Base-by-base conservation (phyloP, 2,113 vertebrate species). In the Thunnus thynnus region DNA sequence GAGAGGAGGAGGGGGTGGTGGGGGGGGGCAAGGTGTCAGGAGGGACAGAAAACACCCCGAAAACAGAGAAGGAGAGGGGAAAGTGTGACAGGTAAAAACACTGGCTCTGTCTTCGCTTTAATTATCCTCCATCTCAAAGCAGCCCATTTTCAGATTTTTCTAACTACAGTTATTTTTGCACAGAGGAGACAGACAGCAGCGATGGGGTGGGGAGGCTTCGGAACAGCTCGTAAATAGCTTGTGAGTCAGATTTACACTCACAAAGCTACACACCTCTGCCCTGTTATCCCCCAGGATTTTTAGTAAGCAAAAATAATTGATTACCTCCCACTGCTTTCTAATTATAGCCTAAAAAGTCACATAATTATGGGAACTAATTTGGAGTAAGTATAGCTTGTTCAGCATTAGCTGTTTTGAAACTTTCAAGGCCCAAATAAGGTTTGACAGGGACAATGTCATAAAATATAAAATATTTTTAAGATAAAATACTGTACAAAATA, bases 161-260 rank as follows among this genome's bases (percentile, higher is more conserved):
- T 60, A 75, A 77, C 82, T 71, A 44, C 25, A 32, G 71, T 86
- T 90, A 85, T 91, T 82, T 89, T 89, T 87, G 76, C 58, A 48
- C 55, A 3, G 55, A 62, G 55, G 50, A 74, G 55, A 82, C 9
- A 70, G 76, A 66, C 69, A 50, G 72, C 69, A 46, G 56, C 48
- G 25, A 70, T 32, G 76, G 50, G 83, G 56, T 55, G 57, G 50
- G 51, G 72, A 80, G 78, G 30, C 63, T 82, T 60, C 46, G 13
- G 60, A 90, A 77, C 54, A 36, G 9, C 66, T 27, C 27, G 8
- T 30, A 86, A 86, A 86, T 72, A 72, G 64, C 48, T 74, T 65
- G 20, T 75, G 78, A 87, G 78, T 86, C 82, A 76, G 54, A 88
- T 75, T 71, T 62, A 27, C n/a, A 52, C 78, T 72, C 51, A 48